Base-by-base conservation (phyloP, 2,113 vertebrate genomes). In the Dolichotis patagonum region DNA sequence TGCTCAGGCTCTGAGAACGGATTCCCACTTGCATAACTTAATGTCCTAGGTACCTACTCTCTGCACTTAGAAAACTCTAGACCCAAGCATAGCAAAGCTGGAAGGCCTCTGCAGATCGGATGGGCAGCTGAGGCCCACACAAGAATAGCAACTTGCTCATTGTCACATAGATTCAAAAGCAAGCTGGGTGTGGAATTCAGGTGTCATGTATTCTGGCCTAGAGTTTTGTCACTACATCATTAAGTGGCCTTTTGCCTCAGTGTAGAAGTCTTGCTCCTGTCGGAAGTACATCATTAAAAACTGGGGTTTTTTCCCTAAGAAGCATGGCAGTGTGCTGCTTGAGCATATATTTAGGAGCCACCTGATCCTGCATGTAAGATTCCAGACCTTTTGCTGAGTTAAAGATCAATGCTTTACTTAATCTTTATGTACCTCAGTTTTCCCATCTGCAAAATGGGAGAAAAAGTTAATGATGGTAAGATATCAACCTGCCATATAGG, bases 371-470 rank as follows among this genome's bases (percentile, higher is more conserved):
- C 32, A 10, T 84, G 85, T 78, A 90, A 95, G 90, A 63, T 67
- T 20, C 46, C 19, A 43, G 77, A 38, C 80, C 28, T 14, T 43
- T 43, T 65, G 26, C 24, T 88, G 77, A 63, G 22, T 38, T 85
- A 71, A 89, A 82, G 41, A n/a, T 6, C 8, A 19, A 28, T 69
- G 58, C 46, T 12, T 10, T 46, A 17, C 52, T 19, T 65, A 75
- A 56, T 38, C 10, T 96, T 82, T 54, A 30, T 63, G 46, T 58
- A 16, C 35, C 14, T 88, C 58, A 19, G 7, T 71, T 91, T 96
- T 84, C 32, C 75, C 30, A 52, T n/a, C 38, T 94, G 54, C 49
- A 92, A 96, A 90, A 58, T 63, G 65, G 63, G 30, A 19, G 93
- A 16, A 56, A 54, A 92, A 9, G 26, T 41, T 43, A 22, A 73